Percentiles rank a stretch among this genome's conserved stretches.
These are phyloP conservation scores for Tetraodon nigroviridis DNA, from an alignment of 2,113 vertebrate species.

Conservation along the genomic window DNA sequence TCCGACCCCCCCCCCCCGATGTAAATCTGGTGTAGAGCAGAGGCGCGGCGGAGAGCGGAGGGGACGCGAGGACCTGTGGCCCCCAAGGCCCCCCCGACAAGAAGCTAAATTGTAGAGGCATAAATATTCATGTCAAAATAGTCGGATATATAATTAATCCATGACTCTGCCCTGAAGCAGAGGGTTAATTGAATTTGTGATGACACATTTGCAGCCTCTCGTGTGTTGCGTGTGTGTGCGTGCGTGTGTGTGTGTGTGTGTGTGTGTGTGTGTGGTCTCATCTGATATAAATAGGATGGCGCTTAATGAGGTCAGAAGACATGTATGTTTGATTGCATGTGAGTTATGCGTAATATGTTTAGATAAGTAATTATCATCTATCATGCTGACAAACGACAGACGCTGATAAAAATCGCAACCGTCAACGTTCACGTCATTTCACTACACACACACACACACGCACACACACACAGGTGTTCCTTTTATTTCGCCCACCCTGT, in stretches of 20 bases:
- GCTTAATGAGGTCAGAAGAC: slow-evolving; percentile 47
- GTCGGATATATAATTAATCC: slow-evolving; percentile 48
- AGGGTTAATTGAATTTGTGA: slow-evolving; percentile 59
- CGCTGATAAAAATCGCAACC: no score
- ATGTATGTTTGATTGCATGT: slow-evolving; percentile 5
- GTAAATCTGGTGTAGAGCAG: slow-evolving; percentile 45
- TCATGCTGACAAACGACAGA: slow-evolving; percentile 1
- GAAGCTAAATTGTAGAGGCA: slow-evolving; percentile 39
- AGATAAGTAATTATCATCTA: neutral
- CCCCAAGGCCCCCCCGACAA: slow-evolving; percentile 23
- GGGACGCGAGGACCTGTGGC: slow-evolving; percentile 11
- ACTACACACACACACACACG: no score
- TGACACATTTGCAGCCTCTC: slow-evolving; percentile 31
- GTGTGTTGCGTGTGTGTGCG: slow-evolving; percentile 6
- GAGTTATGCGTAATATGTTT: slow-evolving; percentile 8
- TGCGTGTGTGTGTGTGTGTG: slow-evolving; percentile 12
- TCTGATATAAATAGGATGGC: slow-evolving; percentile 40
- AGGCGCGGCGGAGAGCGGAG: slow-evolving; percentile 8
- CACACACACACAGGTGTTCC: neutral
- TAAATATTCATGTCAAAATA: slow-evolving; percentile 64
- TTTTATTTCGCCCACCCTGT: neutral
- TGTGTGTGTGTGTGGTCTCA: slow-evolving; percentile 6
- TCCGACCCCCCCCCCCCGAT: slow-evolving; percentile 23
- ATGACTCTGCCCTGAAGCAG: slow-evolving; percentile 43
- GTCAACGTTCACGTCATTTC: neutral